phyloP scores from a whole-genome alignment of 2,113 vertebrate species.

The Hippocampus barbouri region DNA sequence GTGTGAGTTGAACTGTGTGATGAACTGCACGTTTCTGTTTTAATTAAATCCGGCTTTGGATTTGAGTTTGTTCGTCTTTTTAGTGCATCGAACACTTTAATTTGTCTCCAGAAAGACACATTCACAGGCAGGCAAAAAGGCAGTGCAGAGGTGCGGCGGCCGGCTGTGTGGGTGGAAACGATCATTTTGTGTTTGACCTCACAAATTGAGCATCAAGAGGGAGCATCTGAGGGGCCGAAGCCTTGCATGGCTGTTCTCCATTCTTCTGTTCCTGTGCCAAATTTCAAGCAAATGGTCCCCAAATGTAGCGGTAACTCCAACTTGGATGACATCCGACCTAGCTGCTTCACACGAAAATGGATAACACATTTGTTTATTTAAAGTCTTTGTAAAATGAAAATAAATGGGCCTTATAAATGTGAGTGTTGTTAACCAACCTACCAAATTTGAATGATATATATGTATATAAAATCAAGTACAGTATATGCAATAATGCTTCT shows the following conservation, averaged over 20 bases:
- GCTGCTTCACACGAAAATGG: neutral
- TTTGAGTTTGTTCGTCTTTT: neutral
- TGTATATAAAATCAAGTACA: too few species aligned
- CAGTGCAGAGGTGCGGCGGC: neutral
- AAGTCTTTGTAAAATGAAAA: neutral
- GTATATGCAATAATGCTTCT: too few species aligned
- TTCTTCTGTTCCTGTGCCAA: neutral
- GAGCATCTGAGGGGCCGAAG: neutral
- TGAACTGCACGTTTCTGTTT: neutral
- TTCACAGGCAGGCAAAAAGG: neutral
- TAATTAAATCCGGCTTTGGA: slow-evolving; percentile 1
- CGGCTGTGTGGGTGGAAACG: slow-evolving; percentile 2
- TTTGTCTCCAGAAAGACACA: neutral
- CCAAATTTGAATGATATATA: too few species aligned
- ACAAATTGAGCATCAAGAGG: slow-evolving; percentile 2
- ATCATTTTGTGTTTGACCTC: slow-evolving; percentile 12
- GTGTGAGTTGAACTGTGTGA: neutral
- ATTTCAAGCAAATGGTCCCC: neutral
- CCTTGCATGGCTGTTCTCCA: neutral
- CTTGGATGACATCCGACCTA: neutral
- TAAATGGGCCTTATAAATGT: neutral
- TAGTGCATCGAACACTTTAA: neutral
- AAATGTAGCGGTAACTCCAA: neutral
- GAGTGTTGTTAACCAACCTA: too few species aligned
- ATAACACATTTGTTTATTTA: neutral